phyloP scores from a whole-genome alignment of 2,113 vertebrate genomes.

The Anas platyrhynchos region DNA sequence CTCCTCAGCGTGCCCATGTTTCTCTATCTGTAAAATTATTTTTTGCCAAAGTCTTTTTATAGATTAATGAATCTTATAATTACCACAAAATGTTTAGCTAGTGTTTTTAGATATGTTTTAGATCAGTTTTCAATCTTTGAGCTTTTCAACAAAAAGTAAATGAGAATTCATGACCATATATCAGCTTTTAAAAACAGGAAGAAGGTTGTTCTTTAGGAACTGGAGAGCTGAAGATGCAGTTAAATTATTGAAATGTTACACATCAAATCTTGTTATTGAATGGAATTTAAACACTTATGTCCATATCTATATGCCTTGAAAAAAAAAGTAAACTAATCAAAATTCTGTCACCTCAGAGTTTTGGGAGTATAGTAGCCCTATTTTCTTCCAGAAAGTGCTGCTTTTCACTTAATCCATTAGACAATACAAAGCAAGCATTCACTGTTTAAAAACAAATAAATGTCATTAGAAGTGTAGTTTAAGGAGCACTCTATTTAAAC shows the following conservation, averaged over 20 bases:
- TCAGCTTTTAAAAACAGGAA: not conserved
- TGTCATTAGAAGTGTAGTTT: not conserved
- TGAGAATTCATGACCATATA: not conserved
- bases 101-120: not conserved
- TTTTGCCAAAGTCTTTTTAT: not conserved
- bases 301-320: not conserved
- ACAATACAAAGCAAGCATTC: not conserved
- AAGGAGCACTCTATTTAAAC: not conserved
- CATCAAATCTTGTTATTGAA: not conserved
- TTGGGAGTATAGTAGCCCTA: not conserved
- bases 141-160: not conserved
- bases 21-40: not conserved
- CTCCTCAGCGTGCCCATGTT: not conserved
- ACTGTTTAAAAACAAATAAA: not conserved
- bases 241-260: not conserved
- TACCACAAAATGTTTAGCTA: not conserved
- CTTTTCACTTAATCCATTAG: not conserved
- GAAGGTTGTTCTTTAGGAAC: not conserved
- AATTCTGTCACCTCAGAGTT: not conserved
- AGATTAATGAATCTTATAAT: not conserved
- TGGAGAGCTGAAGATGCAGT: not conserved
- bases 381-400: not conserved
- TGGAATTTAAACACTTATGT: not conserved
- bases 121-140: not conserved
- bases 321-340: not conserved